Evolutionary conservation across 2,888 invertebrate genomes (phyloP), one percentile per base, ranked within the genome.

Genomic region (Polymixis lichenea): DNA sequence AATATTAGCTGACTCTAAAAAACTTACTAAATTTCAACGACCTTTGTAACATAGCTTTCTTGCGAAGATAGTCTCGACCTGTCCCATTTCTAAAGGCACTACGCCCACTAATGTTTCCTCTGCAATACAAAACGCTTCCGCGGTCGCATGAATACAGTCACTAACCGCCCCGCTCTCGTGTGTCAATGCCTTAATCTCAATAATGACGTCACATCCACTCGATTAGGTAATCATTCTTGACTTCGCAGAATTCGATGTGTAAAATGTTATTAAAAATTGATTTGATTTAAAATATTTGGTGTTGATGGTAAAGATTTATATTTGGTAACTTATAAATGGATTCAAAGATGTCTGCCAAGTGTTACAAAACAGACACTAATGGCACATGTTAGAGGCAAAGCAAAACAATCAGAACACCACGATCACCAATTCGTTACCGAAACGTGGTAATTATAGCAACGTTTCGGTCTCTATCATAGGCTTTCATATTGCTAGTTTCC

Each of bases 71-170:
- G 53, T 55, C n/a, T 28, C 49, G 32, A 66, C 61, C 32, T 70
- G 58, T 51, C 71, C 77, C 56, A 61, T 62, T 85, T 82, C 72
- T 69, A 66, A 77, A 77, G 85, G 68, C 55, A 68, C 49, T 51
- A 55, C 69, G 58, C 68, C 19, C 56, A 58, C 66, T 75, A 82
- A 82, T 85, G 72, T 85, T 78, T 85, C 79, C 74, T 78, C 32
- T 49, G 15, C 38, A 22, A 66, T 32, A 72, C 72, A 73, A 82
- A 85, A 82, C 77, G 71, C 74, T 85, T 83, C 85, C 85, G 82
- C 62, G 65, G 71, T 58, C 32, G 51, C 19, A 32, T 65, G 28
- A 61, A 19, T 25, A 25, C 60, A n/a, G 53, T 43, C 65, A 38
- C 62, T 11, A 58, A 60, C 55, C 58, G 38, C 75, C 58, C 51